These are phyloP conservation scores for Peromyscus polionotus DNA, from an alignment of 2,113 vertebrate genomes.

Conservation along the genomic window DNA sequence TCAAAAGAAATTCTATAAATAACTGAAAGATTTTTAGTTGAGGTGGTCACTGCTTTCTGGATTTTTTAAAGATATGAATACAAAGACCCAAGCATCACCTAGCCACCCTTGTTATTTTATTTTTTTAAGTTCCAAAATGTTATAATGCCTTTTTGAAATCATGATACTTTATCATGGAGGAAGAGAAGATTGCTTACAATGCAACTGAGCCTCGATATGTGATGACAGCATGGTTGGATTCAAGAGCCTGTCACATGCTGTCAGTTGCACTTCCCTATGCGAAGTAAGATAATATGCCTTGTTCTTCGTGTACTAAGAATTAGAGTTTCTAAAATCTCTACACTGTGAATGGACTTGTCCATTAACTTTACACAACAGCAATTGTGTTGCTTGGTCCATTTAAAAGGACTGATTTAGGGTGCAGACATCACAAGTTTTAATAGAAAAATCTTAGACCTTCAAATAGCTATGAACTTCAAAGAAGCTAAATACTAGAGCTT, in stretches of 20 bases:
- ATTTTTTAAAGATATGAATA: not conserved
- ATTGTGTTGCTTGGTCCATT: not conserved
- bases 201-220: not conserved
- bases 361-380: not conserved
- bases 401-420: not conserved
- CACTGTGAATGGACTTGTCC: not conserved
- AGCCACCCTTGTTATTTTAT: not conserved
- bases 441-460: constrained; percentile 11
- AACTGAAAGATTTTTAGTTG: not conserved
- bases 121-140: constrained; percentile 2
- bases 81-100: not conserved
- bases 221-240: not conserved
- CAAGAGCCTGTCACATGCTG: not conserved
- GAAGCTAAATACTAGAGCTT: not conserved
- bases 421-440: not conserved
- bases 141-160: not conserved
- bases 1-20: not conserved
- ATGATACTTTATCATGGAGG: not conserved
- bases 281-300: not conserved
- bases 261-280: not conserved
- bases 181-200: not conserved
- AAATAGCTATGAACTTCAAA: not conserved
- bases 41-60: not conserved
- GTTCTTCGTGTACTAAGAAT: not conserved
- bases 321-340: not conserved